Base-by-base conservation (phyloP, 2,888 invertebrate genomes). In the Caenorhabditis macrosperma region DNA sequence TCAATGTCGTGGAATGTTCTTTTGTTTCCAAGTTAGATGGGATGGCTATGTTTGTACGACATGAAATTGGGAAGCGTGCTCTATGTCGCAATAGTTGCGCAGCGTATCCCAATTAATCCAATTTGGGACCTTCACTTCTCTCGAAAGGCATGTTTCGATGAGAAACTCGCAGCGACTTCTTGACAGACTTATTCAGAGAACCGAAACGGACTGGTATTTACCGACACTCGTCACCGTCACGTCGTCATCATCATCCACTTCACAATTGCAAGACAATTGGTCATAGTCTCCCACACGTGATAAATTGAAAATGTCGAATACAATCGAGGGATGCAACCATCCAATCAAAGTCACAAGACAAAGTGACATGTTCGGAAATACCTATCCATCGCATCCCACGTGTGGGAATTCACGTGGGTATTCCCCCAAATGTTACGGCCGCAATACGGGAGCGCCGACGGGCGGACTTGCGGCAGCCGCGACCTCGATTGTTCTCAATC, bases 321-420 rank as follows among this genome's bases (percentile, higher is more conserved):
- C 46, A 63, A 68, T 68, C 35, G n/a, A 24, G 38, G 20, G 41
- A 50, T 57, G 63, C 77, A 57, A 63, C 64, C 57, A 48, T 66
- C 69, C 30, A 48, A 69, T 69, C 77, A 69, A 50, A 64, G 67
- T 77, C 77, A 77, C 64, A 69, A 77, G 77, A 52, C 60, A 22
- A 24, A 52, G 50, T 67, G 67, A 75, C 77, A 74, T 74, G 74
- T 64, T 74, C 64, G 30, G 57, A 74, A 74, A 74, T 64, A 74
- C 64, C 64, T 17, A 55, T 72, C 41, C 64, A 59, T 38, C 26
- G 28, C n/a, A 44, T 57, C 28, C 57, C 77, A 69, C 69, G 77
- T 64, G 63, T n/a, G 61, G 61, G 26, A 59, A 61, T 68, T 76
- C 76, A 76, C 76, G 76, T 76, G 76, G 77, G 77, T 77, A 59